phyloP scores from a whole-genome alignment of 2,888 invertebrate species.

The Pardosa pseudoannulata region DNA sequence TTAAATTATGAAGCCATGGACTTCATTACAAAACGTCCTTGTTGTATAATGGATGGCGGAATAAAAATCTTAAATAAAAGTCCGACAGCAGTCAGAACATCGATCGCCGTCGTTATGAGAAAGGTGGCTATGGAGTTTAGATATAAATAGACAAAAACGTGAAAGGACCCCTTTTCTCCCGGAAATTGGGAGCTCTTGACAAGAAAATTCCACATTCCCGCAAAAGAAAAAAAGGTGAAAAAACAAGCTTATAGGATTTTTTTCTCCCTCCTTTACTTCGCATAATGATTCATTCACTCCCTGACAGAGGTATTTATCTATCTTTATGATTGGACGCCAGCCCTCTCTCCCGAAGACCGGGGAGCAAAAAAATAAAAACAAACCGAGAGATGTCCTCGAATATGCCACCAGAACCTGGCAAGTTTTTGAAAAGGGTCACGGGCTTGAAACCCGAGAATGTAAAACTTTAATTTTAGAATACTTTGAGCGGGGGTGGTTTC shows the following conservation, averaged over 20 bases:
- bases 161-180: background rate
- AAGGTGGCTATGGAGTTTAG: background rate
- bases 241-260: background rate
- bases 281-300: background rate
- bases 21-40: too few relatives aligned
- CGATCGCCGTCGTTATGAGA: too few relatives aligned
- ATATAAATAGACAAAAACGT: background rate
- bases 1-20: too few relatives aligned
- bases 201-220: background rate
- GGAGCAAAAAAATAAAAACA: background rate
- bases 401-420: conserved; percentile 7
- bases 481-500: background rate
- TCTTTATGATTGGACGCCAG: conserved; percentile 6
- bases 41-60: too few relatives aligned
- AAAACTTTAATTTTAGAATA: conserved; percentile 16
- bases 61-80: too few relatives aligned
- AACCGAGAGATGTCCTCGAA: background rate
- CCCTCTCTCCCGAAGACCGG: background rate
- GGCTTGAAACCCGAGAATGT: background rate
- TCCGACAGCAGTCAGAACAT: too few relatives aligned
- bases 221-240: background rate
- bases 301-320: conserved; percentile 1
- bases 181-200: background rate
- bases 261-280: background rate
- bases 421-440: conserved; percentile 10